phyloP scores from a whole-genome alignment of 2,113 vertebrate species.

The Zapornia atra region DNA sequence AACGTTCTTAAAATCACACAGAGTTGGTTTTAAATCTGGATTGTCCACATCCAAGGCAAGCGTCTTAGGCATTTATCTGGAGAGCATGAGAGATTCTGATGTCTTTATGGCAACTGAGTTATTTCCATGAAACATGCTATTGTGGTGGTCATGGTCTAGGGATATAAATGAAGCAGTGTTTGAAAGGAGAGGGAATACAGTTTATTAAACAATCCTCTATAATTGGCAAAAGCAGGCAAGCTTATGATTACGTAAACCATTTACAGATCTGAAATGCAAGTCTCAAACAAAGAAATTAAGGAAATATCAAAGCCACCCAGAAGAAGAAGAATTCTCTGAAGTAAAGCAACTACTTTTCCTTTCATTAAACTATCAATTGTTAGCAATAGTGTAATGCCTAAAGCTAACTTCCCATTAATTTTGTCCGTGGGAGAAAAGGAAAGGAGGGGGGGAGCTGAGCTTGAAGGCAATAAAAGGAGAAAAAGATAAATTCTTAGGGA shows the following conservation, averaged over 20 bases:
- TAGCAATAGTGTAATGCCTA: not conserved
- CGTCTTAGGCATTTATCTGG: not conserved
- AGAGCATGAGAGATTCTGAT: not conserved
- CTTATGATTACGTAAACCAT: not conserved
- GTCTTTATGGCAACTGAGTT: not conserved
- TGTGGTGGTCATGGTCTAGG: not conserved
- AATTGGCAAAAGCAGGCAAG: not conserved
- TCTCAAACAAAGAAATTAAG: not conserved
- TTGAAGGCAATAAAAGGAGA: not conserved
- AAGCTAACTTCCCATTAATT: not conserved
- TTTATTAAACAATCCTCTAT: not conserved
- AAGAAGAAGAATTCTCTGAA: not conserved
- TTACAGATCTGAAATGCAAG: not conserved
- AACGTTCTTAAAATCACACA: not conserved
- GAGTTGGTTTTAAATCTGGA: not conserved
- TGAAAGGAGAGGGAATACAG: not conserved
- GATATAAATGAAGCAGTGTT: not conserved
- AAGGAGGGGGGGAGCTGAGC: not conserved
- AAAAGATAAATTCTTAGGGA: not conserved
- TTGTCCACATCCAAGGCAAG: not conserved
- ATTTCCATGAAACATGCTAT: not conserved
- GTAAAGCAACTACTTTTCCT: not conserved
- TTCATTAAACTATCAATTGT: not conserved
- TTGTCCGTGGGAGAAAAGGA: not conserved
- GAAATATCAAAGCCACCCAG: not conserved